These are phyloP conservation scores for Australoheros scitulus DNA, from an alignment of 2,113 vertebrate species.

Conservation along the genomic window DNA sequence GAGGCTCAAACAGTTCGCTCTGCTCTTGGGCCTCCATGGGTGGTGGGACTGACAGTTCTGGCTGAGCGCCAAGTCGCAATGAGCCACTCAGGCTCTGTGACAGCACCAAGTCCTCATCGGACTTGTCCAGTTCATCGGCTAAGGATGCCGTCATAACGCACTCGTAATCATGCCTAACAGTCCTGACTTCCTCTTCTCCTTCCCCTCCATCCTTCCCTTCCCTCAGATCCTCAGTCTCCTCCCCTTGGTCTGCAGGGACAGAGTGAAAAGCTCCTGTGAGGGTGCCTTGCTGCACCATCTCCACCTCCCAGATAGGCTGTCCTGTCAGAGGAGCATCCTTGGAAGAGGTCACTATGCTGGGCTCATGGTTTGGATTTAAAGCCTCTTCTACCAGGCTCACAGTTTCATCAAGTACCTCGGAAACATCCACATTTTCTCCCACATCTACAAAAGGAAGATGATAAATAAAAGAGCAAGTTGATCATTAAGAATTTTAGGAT, in stretches of 20 bases:
- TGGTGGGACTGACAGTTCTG: conserved; percentile 29
- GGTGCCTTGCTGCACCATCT: conserved; percentile 54
- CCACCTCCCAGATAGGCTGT: conserved; percentile 74
- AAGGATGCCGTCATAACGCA: conserved; percentile 62
- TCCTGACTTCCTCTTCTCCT: conserved; percentile 29
- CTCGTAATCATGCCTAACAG: conserved; percentile 46
- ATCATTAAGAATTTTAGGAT: not conserved
- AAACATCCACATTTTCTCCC: conserved; percentile 44
- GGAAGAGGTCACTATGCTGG: conserved; percentile 27
- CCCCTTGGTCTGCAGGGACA: conserved; percentile 48
- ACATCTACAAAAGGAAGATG: conserved; percentile 25
- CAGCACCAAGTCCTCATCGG: conserved; percentile 26
- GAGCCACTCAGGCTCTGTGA: conserved; percentile 13
- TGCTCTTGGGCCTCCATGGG: conserved; percentile 71
- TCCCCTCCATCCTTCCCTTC: not conserved
- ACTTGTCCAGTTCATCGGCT: conserved; percentile 50
- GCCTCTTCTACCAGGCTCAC: conserved; percentile 25
- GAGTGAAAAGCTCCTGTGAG: conserved; percentile 23
- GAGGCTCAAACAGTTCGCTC: conserved; percentile 79
- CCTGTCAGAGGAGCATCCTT: conserved; percentile 29
- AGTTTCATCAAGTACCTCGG: conserved; percentile 21
- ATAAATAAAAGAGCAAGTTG: not conserved
- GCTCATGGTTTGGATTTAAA: conserved; percentile 26
- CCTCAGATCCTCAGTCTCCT: conserved; percentile 50
- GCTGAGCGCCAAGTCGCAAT: not conserved